Percentiles rank a stretch among this genome's conserved stretches.
phyloP scores from a whole-genome alignment of 2,797 vertebrate genomes.

The Premnoplex brunnescens region DNA sequence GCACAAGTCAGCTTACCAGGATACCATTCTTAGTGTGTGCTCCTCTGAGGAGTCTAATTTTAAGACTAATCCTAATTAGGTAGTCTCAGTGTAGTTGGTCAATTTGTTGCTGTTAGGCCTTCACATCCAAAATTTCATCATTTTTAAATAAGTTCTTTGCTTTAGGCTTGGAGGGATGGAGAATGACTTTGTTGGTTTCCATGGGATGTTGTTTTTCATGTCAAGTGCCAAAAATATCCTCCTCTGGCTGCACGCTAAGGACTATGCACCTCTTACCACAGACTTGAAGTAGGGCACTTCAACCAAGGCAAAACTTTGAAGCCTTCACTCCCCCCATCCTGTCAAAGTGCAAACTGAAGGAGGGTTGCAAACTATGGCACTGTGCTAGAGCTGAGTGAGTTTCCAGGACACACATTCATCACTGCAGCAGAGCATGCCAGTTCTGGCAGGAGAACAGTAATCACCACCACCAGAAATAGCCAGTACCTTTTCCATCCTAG shows the following conservation, averaged over 20 bases:
- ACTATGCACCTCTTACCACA: not conserved
- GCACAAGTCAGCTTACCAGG: conserved; percentile 48
- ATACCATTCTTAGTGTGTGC: conserved; percentile 41
- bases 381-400: not conserved
- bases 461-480: not conserved
- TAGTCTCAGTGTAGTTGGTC: not conserved
- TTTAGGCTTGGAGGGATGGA: not conserved
- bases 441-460: not conserved
- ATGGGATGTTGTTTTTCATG: not conserved
- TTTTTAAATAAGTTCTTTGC: not conserved
- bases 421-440: not conserved
- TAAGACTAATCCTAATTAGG: conserved; percentile 48
- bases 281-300: not conserved
- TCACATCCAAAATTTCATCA: not conserved
- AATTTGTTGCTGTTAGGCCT: not conserved
- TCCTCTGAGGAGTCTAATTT: conserved; percentile 38
- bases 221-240: accelerated
- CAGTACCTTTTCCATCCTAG: not conserved
- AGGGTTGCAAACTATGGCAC: not conserved
- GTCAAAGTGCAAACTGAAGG: not conserved
- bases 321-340: accelerated
- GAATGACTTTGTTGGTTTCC: not conserved
- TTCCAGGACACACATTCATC: not conserved
- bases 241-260: not conserved
- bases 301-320: not conserved